Evolutionary conservation across 2,797 vertebrate species (phyloP), one percentile per base, ranked within the genome.

Genomic region (Cyclura pinguis): DNA sequence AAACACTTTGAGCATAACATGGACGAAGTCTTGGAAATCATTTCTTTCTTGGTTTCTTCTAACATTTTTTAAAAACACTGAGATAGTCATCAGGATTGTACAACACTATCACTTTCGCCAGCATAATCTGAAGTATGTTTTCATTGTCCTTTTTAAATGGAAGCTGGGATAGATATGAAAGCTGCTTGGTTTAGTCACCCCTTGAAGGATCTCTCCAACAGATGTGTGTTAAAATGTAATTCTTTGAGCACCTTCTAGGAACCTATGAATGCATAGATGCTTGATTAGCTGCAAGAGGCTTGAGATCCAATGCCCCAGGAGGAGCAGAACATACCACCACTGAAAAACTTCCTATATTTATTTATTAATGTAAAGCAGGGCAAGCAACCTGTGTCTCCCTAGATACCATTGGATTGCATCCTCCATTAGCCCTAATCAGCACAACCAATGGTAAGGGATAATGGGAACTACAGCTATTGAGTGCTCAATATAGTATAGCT

Each of bases 1-100:
- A 94, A 95, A 93, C 52, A 92, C 55, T 96, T 95, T 29, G n/a
- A 95, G 52, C 84, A 92, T 92, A 92, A 96, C 94, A 91, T 12
- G 20, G 47, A 93, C 94, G 64, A 94, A 95, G 90, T 84, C 78
- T 69, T 91, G 57, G 91, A 92, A 93, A 92, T 87, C 0, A 8
- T 87, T 95, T 94, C 42, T 38, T 83, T 86, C 72, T 92, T 94
- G 59, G 1, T 92, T 96, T 90, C 67, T 92, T 47, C 93, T 78
- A 88, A 52, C 0, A 0, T 82, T 35, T 80, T 93, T 93, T 93
- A 62, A n/a, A 83, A 85, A 4, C 24, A 38, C 78, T 42, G 64
- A 90, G 47, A 89, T 5, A 1, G 10, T 57, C 85, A 85, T 64
- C 80, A 32, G 0, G 69, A 85, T 85, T 92, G 64, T 85, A 84